These are phyloP conservation scores for Eueremaeus valkanovi DNA, from an alignment of 2,888 invertebrate genomes.

Conservation along the genomic window DNA sequence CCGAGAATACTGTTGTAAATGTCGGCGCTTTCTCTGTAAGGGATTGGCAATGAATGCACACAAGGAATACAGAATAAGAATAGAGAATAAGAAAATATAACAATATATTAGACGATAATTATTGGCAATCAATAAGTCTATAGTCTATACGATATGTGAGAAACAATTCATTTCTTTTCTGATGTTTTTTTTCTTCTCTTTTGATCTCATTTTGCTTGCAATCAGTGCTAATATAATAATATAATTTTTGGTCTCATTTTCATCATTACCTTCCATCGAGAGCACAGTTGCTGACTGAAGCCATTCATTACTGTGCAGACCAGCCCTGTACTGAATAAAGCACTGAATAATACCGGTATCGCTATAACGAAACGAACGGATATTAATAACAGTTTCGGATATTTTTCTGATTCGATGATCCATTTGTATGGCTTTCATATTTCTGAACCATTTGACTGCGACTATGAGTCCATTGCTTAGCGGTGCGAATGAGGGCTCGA, in stretches of 20 bases:
- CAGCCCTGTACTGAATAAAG: conserved; percentile 36
- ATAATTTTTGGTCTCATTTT: too few relatives aligned
- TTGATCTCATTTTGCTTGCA: conserved; percentile 9
- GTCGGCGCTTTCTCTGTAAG: conserved; percentile 39
- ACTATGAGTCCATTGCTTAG: conserved; percentile 24
- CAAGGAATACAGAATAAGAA: neutral
- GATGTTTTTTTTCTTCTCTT: neutral
- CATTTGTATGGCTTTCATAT: conserved; percentile 31
- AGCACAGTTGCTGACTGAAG: conserved; percentile 34
- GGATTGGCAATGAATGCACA: neutral
- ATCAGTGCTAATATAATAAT: too few relatives aligned
- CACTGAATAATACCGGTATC: conserved; percentile 47
- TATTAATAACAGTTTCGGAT: conserved; percentile 33
- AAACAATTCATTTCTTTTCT: conserved; percentile 25
- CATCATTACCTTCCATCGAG: conserved; percentile 27
- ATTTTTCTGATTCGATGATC: conserved; percentile 35
- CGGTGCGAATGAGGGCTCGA: neutral
- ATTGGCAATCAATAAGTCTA: too few relatives aligned
- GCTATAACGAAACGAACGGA: conserved; percentile 36
- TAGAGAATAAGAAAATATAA: neutral
- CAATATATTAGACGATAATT: too few relatives aligned
- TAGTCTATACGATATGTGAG: conserved; percentile 6
- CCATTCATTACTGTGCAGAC: conserved; percentile 37
- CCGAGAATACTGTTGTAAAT: conserved; percentile 39
- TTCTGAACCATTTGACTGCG: conserved; percentile 37